Evolutionary conservation across 2,888 invertebrate species (phyloP), one percentile per base, ranked within the genome.

Genomic region (Watsonalla cultraria): DNA sequence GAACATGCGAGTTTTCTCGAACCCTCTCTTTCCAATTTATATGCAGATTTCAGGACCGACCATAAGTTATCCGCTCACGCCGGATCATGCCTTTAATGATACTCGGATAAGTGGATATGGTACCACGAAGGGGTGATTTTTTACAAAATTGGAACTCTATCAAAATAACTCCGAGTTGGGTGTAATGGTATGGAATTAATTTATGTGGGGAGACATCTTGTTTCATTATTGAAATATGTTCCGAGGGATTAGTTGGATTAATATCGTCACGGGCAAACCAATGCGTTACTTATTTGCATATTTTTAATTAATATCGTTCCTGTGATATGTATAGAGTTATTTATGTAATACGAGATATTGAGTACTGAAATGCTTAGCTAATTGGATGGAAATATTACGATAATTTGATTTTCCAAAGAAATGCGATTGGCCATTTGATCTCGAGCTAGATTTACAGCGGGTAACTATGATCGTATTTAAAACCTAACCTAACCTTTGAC

Each of bases 1-100:
- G 52, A 57, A 54, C 57, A 51, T 61, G 54, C 56, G 55, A 54
- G 54, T 39, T 54, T 13, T 51, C 68, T 63, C 69, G 70, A 80
- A 76, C 84, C 82, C 76, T 74, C 68, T 80, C 83, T 77, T 80
- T 84, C 74, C 89, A 86, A 90, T 90, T 90, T 90, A 89, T 88
- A 90, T 90, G 90, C 88, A 90, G 87, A 90, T 90, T 88, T 82
- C 80, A 82, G 74, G 76, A 74, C 83, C 83, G 76, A 82, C 86
- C 89, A 88, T 89, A 90, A 89, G 89, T 90, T 89, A 88, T 84
- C 82, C 85, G 82, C 79, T 83, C 80, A 75, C 72, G 72, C 81
- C 80, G 88, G 86, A 88, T 89, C 88, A 89, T 82, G 77, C 79
- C 78, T 80, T 82, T 86, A 88, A 88, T 88, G 85, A 84, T 77